A percentile compares a stretch with the other conserved stretches of the same genome.
phyloP scores from a whole-genome alignment of 2,113 vertebrate genomes.

The Jaculus jaculus region DNA sequence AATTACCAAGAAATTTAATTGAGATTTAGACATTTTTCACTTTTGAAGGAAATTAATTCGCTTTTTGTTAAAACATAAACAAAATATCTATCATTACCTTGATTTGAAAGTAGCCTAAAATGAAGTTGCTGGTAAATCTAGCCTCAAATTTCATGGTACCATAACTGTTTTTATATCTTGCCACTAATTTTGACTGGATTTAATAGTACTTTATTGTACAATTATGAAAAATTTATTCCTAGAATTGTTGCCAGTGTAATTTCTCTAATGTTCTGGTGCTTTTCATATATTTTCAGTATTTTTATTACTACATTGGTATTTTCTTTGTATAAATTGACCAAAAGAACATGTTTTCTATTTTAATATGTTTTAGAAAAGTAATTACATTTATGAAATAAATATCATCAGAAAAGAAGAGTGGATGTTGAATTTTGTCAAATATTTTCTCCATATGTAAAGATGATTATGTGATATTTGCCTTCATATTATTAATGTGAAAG shows the following conservation, averaged over 20 bases:
- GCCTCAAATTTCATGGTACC: constrained; percentile 75
- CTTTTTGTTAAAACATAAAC: constrained; percentile 71
- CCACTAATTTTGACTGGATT: constrained; percentile 83
- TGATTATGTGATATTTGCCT: background rate
- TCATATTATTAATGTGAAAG: too few species aligned
- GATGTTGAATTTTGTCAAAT: background rate
- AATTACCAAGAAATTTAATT: constrained; percentile 67
- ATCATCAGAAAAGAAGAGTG: constrained; percentile 79
- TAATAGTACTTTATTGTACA: constrained; percentile 88
- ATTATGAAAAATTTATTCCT: constrained; percentile 84
- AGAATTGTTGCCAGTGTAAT: constrained; percentile 85
- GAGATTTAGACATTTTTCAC: constrained; percentile 55
- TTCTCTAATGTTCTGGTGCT: constrained; percentile 88
- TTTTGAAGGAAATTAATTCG: constrained; percentile 57
- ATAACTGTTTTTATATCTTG: constrained; percentile 80
- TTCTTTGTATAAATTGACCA: constrained; percentile 87
- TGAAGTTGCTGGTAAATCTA: constrained; percentile 66
- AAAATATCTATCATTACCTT: constrained; percentile 57
- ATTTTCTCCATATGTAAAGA: background rate
- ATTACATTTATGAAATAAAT: constrained; percentile 86
- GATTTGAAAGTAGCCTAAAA: constrained; percentile 63
- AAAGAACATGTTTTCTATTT: constrained; percentile 88
- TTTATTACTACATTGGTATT: constrained; percentile 88
- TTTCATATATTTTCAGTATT: constrained; percentile 88
- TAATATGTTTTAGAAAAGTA: constrained; percentile 88